Conservation (phyloP, 1,140 invertebrate genomes). For the Leptinotarsa texana region DNA sequence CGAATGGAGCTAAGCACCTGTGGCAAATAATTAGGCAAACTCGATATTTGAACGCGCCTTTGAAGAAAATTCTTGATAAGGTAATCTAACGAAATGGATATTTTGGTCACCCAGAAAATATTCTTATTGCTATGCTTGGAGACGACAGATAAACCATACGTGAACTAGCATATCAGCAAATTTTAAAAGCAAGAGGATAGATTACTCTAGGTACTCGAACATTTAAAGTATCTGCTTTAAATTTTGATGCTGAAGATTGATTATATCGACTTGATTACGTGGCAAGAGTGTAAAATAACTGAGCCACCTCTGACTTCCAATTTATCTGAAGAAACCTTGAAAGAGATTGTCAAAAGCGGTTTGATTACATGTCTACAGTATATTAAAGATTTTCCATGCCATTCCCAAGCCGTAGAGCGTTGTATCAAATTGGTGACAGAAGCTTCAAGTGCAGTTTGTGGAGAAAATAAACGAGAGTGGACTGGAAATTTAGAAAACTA, state of each 20-base stretch:
- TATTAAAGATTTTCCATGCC: conserved; percentile 16
- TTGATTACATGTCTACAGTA: not conserved
- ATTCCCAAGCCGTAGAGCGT: conserved; percentile 10
- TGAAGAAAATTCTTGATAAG: not conserved
- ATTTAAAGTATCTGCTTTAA: no score
- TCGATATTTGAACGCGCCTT: not conserved
- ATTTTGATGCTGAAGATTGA: no score
- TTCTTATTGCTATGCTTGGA: not conserved
- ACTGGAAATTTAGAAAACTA: no score
- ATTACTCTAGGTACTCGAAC: no score
- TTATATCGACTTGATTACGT: conserved; percentile 11
- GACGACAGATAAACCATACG: not conserved
- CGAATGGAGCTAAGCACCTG: no score
- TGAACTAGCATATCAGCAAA: no score
- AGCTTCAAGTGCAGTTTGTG: conserved; percentile 6
- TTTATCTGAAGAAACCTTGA: conserved; percentile 15
- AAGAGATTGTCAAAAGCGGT: conserved; percentile 15
- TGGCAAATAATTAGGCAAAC: not conserved
- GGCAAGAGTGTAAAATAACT: conserved; percentile 31
- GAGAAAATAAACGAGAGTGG: not conserved
- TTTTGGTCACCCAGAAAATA: not conserved
- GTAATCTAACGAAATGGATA: not conserved
- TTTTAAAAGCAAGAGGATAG: no score
- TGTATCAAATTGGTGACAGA: not conserved
- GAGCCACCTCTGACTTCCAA: conserved; percentile 19